Evolutionary conservation across 2,113 vertebrate species (phyloP), one percentile per base, ranked within the genome.

Genomic region (Petrocephalus microphthalmus): DNA sequence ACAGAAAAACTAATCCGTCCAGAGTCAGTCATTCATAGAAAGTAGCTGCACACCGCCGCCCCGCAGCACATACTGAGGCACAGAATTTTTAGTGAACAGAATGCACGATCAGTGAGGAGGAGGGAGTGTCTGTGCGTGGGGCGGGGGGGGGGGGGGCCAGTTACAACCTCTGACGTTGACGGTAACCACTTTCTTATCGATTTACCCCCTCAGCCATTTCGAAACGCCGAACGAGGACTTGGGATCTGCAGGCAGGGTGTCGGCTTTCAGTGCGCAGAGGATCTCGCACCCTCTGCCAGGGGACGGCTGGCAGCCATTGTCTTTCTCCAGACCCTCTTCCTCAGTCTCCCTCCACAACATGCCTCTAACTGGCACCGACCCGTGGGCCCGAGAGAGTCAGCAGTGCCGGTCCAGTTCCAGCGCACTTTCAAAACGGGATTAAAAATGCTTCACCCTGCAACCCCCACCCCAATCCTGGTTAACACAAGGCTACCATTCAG

Each of bases 381-480:
- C 25, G 53, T 29, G 33, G 85, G 45, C 52, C 17, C 25, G 53
- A 13, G 49, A 53, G 85, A 84, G 54, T 86, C 47, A 37, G 29
- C 45, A 87, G 52, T 13, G 93, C 92, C 90, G 90, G 91, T 92
- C 93, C 91, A 93, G 92, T 88, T 85, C 91, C 91, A 93, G 91
- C 91, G 92, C 93, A 95, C 94, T 94, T 95, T 94, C 92, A 94
- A 93, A 95, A 94, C 93, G 94, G 95, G 95, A 95, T 95, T 95
- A 91, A 92, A 94, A 94, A 94, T 95, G 93, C 93, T 93, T 92
- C 94, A 94, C 94, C 93, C 92, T 42, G 33, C 37, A 20, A 2
- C 37, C 33, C 78, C 74, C 74, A 42, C 74, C 78, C 81, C 84
- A 95, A 95, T 95, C 92, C 89, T 91, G 92, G 90, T 90, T 91